A percentile compares a stretch with the other conserved stretches of the same genome.
These are phyloP conservation scores for Ophiodon elongatus DNA, from an alignment of 2,113 vertebrate species.

Conservation along the genomic window DNA sequence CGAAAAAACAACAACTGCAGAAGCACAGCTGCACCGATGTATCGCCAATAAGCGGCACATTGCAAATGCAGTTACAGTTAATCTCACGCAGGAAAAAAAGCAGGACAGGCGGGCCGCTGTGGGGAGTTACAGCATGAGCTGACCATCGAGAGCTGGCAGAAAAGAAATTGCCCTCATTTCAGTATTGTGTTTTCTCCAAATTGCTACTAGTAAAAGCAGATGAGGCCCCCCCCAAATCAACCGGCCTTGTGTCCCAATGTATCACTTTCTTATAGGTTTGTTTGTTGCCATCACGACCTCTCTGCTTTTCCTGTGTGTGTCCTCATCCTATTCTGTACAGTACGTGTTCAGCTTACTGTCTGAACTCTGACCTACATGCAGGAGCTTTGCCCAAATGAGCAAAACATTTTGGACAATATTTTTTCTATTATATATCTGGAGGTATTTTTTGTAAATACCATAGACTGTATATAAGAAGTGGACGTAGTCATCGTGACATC, in stretches of 20 bases:
- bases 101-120: neutral
- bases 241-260: constrained; percentile 44
- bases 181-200: constrained; percentile 72
- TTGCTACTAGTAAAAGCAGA: constrained; percentile 71
- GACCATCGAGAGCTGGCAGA: constrained; percentile 43
- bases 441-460: neutral
- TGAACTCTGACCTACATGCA: constrained; percentile 29
- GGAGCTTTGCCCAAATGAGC: neutral
- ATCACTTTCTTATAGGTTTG: constrained; percentile 57
- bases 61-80: constrained; percentile 24
- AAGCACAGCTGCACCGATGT: constrained; percentile 26
- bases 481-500: neutral
- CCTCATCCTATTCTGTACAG: constrained; percentile 23
- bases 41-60: neutral
- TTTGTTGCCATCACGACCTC: constrained; percentile 34
- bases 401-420: constrained; percentile 1
- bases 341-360: neutral
- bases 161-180: constrained; percentile 70
- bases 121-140: constrained; percentile 36
- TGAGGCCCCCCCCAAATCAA: constrained; percentile 55
- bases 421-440: neutral
- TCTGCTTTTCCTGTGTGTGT: constrained; percentile 6
- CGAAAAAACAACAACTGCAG: neutral
- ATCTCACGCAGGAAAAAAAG: constrained; percentile 22
- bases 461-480: neutral